These are phyloP conservation scores for Nesometra sesokonis DNA, from an alignment of 35 echinoderm and acorn worm genomes.

Conservation along the genomic window DNA sequence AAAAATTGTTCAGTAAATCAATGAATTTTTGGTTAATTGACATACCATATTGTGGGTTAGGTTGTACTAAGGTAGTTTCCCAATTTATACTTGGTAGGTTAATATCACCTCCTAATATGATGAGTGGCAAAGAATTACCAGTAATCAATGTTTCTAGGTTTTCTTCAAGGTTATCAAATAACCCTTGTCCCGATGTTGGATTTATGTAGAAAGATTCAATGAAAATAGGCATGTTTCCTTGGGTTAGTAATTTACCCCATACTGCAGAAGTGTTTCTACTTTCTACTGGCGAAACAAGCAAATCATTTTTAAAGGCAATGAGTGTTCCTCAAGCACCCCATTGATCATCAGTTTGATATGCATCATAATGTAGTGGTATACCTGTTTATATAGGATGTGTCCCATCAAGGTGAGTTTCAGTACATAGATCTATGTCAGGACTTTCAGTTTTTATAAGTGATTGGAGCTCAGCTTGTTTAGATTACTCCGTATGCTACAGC, in stretches of 20 bases:
- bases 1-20: slow-evolving; percentile 7
- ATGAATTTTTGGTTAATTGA: slow-evolving; percentile 17
- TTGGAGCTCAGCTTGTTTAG: slow-evolving; percentile 9
- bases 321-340: background rate
- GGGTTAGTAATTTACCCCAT: slow-evolving; percentile 15
- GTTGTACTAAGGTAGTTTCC: background rate
- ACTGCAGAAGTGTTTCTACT: background rate
- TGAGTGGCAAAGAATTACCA: slow-evolving; percentile 1
- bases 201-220: slow-evolving; percentile 8
- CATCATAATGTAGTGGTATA: background rate
- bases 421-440: background rate
- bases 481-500: background rate
- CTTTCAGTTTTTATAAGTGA: background rate
- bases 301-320: background rate
- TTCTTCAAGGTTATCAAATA: background rate
- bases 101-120: slow-evolving; percentile 11
- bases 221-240: background rate
- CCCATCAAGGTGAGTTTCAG: slow-evolving; percentile 11
- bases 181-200: background rate
- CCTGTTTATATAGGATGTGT: slow-evolving; percentile 4
- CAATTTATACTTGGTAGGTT: slow-evolving; percentile 15
- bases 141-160: background rate
- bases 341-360: slow-evolving; percentile 2
- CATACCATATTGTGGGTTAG: slow-evolving; percentile 10
- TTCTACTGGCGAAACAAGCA: background rate